Base-by-base conservation (phyloP, 2,888 invertebrate genomes). In the Drosophila colorata region DNA sequence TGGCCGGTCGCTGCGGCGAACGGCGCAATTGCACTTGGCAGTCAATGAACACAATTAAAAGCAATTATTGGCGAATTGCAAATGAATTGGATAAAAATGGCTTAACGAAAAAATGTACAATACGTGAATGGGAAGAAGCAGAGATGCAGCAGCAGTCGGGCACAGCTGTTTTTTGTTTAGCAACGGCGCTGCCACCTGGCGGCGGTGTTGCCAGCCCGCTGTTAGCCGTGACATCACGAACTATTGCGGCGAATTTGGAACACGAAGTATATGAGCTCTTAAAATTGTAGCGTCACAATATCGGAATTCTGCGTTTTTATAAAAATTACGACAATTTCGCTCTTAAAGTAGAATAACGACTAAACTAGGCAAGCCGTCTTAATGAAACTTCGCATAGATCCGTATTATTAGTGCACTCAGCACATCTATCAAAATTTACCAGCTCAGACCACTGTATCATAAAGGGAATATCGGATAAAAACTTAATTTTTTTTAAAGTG, bases 121-220 rank as follows among this genome's bases (percentile, higher is more conserved):
- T 59, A 79, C 60, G 64, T 66, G 61, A 59, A 48, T 38, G 38
- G 64, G 25, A 81, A 83, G 80, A 85, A 85, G 80, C 73, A 87
- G 82, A 84, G 31, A 69, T 53, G 68, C 60, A 61, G 55, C 33
- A 47, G 55, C 33, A 47, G 57, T 20, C 25, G 49, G 16, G 38
- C 64, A 51, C 84, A 85, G 84, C 84, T 85, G 84, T 68, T 87
- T 80, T 84, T 85, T 85, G 84, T 85, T 85, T 85, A 71, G 87
- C 48, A 46, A 31, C 38, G 44, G 74, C 67, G 80, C 53, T 86
- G 83, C 73, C 80, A 78, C 59, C 43, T 56, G 6, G 6, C 31
- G 13, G 2, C 7, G 2, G 31, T 14, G 13, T 28, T 56, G 61
- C 57, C 59, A 60, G 37, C 43, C 20, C 4, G n/a, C 35, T 20